A percentile compares a stretch with the other conserved stretches of the same genome.
Evolutionary conservation across 2,797 vertebrate species (phyloP).

Genomic region (Glyptemys insculpta): DNA sequence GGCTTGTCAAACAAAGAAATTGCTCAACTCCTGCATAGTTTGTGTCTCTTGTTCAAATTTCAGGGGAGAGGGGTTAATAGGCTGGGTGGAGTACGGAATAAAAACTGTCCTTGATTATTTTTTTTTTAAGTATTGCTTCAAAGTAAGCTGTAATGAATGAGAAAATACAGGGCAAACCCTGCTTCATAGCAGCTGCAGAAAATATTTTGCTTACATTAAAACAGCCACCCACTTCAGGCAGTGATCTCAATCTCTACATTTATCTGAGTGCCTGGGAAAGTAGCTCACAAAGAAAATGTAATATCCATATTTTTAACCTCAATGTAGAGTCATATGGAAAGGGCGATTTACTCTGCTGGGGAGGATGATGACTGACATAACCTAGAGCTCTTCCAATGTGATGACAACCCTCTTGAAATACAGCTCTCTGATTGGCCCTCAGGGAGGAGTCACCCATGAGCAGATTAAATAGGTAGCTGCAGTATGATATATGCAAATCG

Average conservation of each 20-base stretch:
- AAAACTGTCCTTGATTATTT: neutral
- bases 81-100: neutral
- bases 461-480: constrained; percentile 23
- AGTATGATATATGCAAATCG: neutral
- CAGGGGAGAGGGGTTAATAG: neutral
- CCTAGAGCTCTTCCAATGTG: neutral
- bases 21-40: rapidly evolving
- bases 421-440: rapidly evolving
- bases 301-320: constrained; percentile 17
- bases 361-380: constrained; percentile 16
- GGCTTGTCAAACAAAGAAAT: neutral
- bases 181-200: neutral
- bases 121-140: neutral
- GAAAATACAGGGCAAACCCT: neutral
- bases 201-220: neutral
- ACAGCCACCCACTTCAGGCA: neutral
- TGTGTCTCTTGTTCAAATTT: neutral
- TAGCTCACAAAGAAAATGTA: neutral
- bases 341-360: rapidly evolving
- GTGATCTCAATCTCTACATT: constrained; percentile 15
- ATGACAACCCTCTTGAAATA: rapidly evolving
- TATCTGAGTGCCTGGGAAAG: constrained; percentile 7
- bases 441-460: neutral
- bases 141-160: neutral
- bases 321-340: neutral